These are phyloP conservation scores for Coturnix japonica DNA, from an alignment of 2,113 vertebrate genomes.

Conservation along the genomic window DNA sequence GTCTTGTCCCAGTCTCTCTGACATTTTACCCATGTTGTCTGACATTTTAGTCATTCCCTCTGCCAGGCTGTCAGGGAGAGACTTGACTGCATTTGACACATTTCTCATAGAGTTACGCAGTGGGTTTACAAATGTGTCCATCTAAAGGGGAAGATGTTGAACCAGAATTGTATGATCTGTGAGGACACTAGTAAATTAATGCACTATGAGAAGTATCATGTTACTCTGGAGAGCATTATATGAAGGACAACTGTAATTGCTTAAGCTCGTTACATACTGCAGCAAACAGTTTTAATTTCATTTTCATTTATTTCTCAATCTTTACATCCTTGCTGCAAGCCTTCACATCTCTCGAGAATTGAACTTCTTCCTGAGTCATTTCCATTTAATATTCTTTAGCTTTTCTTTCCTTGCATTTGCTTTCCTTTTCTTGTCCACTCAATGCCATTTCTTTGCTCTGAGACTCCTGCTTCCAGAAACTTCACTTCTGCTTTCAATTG, in stretches of 20 bases:
- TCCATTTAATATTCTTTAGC: background rate
- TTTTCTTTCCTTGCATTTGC: constrained; percentile 20
- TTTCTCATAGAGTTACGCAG: constrained; percentile 99
- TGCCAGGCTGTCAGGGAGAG: constrained; percentile 95
- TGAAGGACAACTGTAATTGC: background rate
- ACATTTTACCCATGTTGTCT: constrained; percentile 99
- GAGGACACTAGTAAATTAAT: constrained; percentile 56
- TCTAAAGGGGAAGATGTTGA: constrained; percentile 83
- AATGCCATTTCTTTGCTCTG: background rate
- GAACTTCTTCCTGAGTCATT: background rate
- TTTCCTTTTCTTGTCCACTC: constrained; percentile 6
- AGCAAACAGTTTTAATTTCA: background rate
- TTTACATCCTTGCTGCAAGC: background rate
- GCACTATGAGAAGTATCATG: constrained; percentile 35
- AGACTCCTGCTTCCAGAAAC: constrained; percentile 3
- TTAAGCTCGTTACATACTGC: background rate
- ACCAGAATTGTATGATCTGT: constrained; percentile 62
- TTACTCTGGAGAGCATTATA: constrained; percentile 15
- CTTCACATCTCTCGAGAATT: background rate
- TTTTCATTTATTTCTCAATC: background rate
- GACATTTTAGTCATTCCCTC: constrained; percentile 98
- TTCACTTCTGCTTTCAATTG: constrained; percentile 8
- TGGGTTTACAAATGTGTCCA: constrained; percentile 99
- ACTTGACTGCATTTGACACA: constrained; percentile 96
- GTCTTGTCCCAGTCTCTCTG: constrained; percentile 96